Evolutionary conservation across 2,888 invertebrate species (phyloP).

Genomic region (Chydorus sphaericus): DNA sequence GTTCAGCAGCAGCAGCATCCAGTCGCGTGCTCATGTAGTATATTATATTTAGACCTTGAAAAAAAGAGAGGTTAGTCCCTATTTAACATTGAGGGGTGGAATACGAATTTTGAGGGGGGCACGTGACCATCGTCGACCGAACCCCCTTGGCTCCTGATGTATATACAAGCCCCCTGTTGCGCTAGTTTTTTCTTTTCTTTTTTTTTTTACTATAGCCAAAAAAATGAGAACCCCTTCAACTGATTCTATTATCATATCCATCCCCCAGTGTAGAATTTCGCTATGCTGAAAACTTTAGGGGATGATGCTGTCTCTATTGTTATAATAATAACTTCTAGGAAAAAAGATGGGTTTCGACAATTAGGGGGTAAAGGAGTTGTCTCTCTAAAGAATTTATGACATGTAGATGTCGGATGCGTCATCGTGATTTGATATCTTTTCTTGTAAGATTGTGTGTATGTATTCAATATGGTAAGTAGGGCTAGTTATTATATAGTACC

Average conservation of each 20-base stretch:
- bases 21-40: too few species aligned
- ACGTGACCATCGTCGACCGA: too few species aligned
- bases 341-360: background rate
- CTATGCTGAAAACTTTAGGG: background rate
- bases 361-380: too few species aligned
- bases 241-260: constrained; percentile 4
- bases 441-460: background rate
- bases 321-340: background rate
- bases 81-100: too few species aligned
- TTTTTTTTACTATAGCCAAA: background rate
- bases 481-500: background rate
- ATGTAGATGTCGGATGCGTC: background rate
- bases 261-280: background rate
- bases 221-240: constrained; percentile 1
- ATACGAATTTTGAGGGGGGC: too few species aligned
- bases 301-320: background rate
- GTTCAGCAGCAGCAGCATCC: too few species aligned
- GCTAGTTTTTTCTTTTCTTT: background rate
- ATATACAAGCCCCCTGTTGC: constrained; percentile 5
- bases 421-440: background rate
- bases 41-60: too few species aligned
- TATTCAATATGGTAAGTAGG: constrained; percentile 1
- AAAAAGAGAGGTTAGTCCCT: too few species aligned
- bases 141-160: too few species aligned
- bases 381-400: background rate